Base-by-base conservation (phyloP, 1,140 invertebrate species). In the Battus philenor region DNA sequence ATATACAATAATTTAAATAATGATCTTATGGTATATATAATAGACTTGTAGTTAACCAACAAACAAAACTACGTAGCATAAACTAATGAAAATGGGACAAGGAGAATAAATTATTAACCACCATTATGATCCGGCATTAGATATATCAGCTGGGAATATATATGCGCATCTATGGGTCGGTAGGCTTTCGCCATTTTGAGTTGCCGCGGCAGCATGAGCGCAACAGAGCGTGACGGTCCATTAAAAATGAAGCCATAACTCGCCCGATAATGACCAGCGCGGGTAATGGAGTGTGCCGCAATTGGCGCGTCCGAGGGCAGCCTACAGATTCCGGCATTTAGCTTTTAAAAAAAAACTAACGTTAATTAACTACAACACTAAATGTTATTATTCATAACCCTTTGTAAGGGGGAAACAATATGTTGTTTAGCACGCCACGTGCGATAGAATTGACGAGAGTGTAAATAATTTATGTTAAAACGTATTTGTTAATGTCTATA, bases 191-290 rank as follows among this genome's bases (percentile, higher is more conserved):
- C 9, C 4, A 29, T 29, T 29, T 29, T 29, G 11, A 29, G 24
- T 24, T 33, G 12, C 36, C 20, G 15, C 18, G 17, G 50, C 38
- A 46, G 46, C 50, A 50, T 11, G 29, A 44, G 20, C 7, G 11
- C 54, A 48, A 20, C 47, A 38, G 26, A 47, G 31, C 44, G 44
- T 41, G 43, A 11, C 32, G 26, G 30, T 26, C 33, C 51, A 55
- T 59, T 63, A 63, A 55, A 63, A 63, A 55, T 59, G 41, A 47
- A 50, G 49, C 33, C 41, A 55, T 59, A 63, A 63, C 54, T 62
- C 39, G 32, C 29, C 47, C 44, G 22, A 38, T 59, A 63, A 63
- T 52, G 55, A 62, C 59, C 46, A 9, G n/a, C 6, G 41, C 15
- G 43, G 26, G 48, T 49, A 58, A 52, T 58, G 49, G 46, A 20